Conservation (phyloP, 2,113 vertebrate species). For the Acrocephalus kingi region DNA sequence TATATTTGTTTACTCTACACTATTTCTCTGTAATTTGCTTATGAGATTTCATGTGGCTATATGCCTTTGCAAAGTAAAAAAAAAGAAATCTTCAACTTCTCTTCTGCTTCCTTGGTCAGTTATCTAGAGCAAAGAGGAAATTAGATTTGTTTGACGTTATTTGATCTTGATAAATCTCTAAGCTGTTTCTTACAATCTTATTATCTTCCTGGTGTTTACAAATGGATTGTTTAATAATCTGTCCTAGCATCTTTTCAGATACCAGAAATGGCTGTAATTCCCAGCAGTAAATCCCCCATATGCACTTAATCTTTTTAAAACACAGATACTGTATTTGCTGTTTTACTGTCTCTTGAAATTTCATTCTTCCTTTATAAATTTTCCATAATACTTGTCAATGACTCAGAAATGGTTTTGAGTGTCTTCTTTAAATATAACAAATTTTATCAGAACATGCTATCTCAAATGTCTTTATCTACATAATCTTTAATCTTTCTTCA, state of each 20-base stretch:
- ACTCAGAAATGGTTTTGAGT: background rate
- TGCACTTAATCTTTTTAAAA: background rate
- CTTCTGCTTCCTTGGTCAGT: background rate
- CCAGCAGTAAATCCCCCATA: background rate
- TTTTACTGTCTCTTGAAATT: background rate
- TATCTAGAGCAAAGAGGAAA: background rate
- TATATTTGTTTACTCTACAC: background rate
- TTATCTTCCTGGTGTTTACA: background rate
- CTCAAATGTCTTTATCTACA: background rate
- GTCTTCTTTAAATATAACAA: background rate
- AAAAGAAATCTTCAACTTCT: background rate
- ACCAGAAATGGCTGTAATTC: background rate
- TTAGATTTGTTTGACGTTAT: background rate
- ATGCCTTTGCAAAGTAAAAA: background rate
- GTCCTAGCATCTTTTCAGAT: background rate
- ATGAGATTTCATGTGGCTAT: background rate
- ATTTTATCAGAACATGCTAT: background rate
- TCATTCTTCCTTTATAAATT: background rate
- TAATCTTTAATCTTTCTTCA: background rate
- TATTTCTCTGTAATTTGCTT: background rate
- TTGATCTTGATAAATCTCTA: background rate
- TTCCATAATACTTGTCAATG: background rate
- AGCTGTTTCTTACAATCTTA: background rate
- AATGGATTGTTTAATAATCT: slow-evolving; percentile 4
- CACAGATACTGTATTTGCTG: background rate